Conservation (phyloP, 2,888 invertebrate species). For the Teleogryllus oceanicus region DNA sequence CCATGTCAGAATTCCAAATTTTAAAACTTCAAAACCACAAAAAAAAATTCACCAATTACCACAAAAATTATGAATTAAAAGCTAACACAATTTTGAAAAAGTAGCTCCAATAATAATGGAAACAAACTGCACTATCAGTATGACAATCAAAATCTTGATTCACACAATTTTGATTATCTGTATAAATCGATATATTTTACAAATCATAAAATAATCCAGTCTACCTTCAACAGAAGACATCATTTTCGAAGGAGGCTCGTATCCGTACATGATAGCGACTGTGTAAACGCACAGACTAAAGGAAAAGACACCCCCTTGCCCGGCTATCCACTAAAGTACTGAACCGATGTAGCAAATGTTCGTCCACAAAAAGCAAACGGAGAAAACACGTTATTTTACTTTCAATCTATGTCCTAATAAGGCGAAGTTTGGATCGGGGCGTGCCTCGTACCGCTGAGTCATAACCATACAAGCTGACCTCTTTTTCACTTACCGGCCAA, state of each 20-base stretch:
- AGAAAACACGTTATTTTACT: conserved; percentile 37
- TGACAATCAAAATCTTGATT: no score
- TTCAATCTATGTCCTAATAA: conserved; percentile 44
- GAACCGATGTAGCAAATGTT: conserved; percentile 35
- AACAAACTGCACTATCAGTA: no score
- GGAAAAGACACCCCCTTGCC: not conserved
- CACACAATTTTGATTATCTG: no score
- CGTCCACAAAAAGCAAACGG: conserved; percentile 36
- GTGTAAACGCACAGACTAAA: not conserved
- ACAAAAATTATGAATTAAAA: no score
- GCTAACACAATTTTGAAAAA: no score
- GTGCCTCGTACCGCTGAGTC: conserved; percentile 40
- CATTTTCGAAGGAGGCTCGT: conserved; percentile 69
- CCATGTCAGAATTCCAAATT: no score
- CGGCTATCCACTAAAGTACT: conserved; percentile 11
- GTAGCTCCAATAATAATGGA: no score
- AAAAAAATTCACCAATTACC: no score
- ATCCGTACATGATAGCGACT: conserved; percentile 60
- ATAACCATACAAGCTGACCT: conserved; percentile 47
- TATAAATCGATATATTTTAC: not conserved
- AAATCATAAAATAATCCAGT: conserved; percentile 24
- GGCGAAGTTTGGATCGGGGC: conserved; percentile 44
- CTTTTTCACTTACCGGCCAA: conserved; percentile 75
- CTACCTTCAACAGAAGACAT: conserved; percentile 76
- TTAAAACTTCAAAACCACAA: no score